These are phyloP conservation scores for Odontomyia ornata DNA, from an alignment of 2,888 invertebrate species.

Conservation along the genomic window DNA sequence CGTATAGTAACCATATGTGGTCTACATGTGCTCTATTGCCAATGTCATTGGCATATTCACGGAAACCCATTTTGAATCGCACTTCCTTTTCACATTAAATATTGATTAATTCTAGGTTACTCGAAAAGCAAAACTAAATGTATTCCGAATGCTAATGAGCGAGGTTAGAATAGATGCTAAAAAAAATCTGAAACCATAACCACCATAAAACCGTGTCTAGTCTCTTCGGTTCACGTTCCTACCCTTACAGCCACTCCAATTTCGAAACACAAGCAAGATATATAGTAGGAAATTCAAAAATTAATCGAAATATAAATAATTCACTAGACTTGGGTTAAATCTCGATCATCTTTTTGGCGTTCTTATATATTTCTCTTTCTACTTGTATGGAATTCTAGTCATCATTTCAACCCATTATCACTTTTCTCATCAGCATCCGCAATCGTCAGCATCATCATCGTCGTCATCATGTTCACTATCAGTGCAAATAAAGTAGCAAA, in stretches of 20 bases:
- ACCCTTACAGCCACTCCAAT: no score
- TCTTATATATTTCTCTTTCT: not conserved
- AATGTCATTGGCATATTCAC: no score
- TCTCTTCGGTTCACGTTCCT: no score
- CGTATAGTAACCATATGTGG: no score
- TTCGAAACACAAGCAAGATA: not conserved
- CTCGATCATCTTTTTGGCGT: not conserved
- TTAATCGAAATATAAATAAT: constrained; percentile 43
- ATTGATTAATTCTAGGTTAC: constrained; percentile 14
- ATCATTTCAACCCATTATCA: constrained; percentile 24
- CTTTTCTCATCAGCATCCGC: constrained; percentile 19
- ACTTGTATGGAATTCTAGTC: not conserved
- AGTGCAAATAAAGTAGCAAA: not conserved
- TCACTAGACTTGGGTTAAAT: constrained; percentile 30
- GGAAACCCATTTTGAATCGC: not conserved
- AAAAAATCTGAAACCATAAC: not conserved
- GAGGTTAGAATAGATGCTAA: not conserved
- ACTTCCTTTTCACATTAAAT: constrained; percentile 30
- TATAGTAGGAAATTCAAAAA: constrained; percentile 39
- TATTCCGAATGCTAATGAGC: constrained; percentile 1
- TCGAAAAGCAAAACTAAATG: not conserved
- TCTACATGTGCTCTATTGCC: no score
- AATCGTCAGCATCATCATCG: not conserved
- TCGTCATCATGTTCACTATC: not conserved
- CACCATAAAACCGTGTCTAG: no score